phyloP scores from a whole-genome alignment of 2,888 invertebrate genomes.

The Neuroscelio doddi region DNA sequence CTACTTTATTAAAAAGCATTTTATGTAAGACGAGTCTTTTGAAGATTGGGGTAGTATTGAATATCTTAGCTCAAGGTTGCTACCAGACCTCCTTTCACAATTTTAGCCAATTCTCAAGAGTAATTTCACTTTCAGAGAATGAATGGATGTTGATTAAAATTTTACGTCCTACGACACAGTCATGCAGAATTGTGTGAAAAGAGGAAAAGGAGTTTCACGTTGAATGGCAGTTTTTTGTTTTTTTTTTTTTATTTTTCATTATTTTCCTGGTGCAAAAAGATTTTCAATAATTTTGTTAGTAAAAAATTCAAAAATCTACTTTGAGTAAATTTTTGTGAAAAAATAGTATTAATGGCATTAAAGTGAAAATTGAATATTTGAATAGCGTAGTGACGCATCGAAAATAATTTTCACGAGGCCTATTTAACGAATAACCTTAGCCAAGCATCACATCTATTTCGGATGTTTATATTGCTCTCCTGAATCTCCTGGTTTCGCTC shows the following conservation, averaged over 20 bases:
- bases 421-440: constrained; percentile 12
- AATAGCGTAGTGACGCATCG: neutral
- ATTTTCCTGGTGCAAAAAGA: constrained; percentile 1
- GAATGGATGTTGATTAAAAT: constrained; percentile 16
- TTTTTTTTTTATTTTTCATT: no score
- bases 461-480: constrained; percentile 39
- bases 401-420: neutral
- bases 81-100: constrained; percentile 31
- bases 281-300: no score
- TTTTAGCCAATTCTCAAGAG: constrained; percentile 36
- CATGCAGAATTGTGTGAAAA: no score
- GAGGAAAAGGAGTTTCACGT: no score
- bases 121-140: no score
- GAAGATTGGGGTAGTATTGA: constrained; percentile 13
- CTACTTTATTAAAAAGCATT: constrained; percentile 24
- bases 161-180: no score
- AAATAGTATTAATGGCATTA: no score
- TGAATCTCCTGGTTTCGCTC: constrained; percentile 20
- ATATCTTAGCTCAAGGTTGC: constrained; percentile 37
- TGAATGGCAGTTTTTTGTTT: no score
- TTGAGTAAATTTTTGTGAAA: no score
- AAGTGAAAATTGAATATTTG: no score
- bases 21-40: constrained; percentile 27
- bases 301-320: no score
- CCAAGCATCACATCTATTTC: constrained; percentile 39